phyloP scores from a whole-genome alignment of 2,888 invertebrate genomes.

The Eucera pruinosa region DNA sequence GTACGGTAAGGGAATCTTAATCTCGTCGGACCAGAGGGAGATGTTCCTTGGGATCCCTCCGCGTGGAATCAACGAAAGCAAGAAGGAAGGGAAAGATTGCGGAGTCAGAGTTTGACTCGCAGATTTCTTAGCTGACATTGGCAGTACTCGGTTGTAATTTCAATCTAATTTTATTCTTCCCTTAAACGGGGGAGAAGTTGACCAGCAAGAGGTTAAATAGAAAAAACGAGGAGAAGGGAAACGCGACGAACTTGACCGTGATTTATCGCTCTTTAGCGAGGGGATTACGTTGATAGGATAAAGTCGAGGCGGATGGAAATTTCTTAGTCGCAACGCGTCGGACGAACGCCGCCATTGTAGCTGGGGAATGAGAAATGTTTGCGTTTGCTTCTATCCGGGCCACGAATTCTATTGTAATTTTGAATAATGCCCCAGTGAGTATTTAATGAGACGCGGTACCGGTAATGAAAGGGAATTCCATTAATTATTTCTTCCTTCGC shows the following conservation, averaged over 20 bases:
- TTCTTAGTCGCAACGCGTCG: no score
- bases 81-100: background rate
- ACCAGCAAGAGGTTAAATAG: background rate
- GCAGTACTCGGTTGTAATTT: slow-evolving; percentile 74
- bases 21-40: slow-evolving; percentile 64
- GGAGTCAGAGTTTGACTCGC: slow-evolving; percentile 64
- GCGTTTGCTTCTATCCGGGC: background rate
- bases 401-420: slow-evolving; percentile 28
- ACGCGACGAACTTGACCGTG: background rate
- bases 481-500: slow-evolving; percentile 35
- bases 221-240: no score
- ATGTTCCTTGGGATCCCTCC: slow-evolving; percentile 1
- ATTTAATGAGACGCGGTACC: slow-evolving; percentile 33
- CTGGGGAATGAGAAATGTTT: no score
- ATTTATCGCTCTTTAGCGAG: background rate
- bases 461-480: slow-evolving; percentile 31
- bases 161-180: slow-evolving; percentile 76
- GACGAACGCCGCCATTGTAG: background rate
- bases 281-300: background rate
- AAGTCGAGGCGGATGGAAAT: background rate
- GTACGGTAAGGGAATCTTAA: slow-evolving; percentile 77
- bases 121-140: slow-evolving; percentile 75
- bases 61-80: background rate
- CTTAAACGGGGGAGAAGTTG: slow-evolving; percentile 68
- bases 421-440: slow-evolving; percentile 5